Evolutionary conservation across 2,888 invertebrate species (phyloP).

Genomic region (Stenurella melanura): DNA sequence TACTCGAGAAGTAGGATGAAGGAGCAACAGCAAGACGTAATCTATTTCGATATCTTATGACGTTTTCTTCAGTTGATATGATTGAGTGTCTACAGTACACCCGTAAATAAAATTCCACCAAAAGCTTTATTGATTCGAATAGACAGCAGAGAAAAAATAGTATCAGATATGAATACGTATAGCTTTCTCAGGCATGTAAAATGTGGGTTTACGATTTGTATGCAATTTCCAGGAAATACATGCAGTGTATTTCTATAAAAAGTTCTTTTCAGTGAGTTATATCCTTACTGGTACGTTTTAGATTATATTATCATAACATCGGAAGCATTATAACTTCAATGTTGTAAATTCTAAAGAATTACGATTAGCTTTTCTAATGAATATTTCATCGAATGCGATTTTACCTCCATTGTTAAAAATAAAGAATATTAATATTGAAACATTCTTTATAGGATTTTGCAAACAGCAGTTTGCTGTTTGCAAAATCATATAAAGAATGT

Average conservation of each 20-base stretch:
- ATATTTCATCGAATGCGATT: too few relatives aligned
- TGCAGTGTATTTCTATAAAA: background rate
- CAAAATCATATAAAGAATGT: too few relatives aligned
- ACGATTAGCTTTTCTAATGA: too few relatives aligned
- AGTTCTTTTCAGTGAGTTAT: background rate
- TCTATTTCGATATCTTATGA: constrained; percentile 57
- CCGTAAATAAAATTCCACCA: constrained; percentile 54
- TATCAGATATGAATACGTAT: constrained; percentile 1
- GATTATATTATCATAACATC: background rate
- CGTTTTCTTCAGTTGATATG: constrained; percentile 55
- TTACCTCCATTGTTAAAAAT: too few relatives aligned
- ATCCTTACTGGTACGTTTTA: background rate
- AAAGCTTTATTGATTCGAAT: constrained; percentile 52
- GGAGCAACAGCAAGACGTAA: constrained; percentile 52
- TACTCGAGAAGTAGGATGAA: constrained; percentile 32
- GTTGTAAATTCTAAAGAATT: too few relatives aligned
- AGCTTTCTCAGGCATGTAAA: constrained; percentile 11
- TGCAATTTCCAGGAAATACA: constrained; percentile 7
- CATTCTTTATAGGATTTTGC: too few relatives aligned
- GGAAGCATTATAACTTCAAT: too few relatives aligned
- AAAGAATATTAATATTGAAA: too few relatives aligned
- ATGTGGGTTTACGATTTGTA: constrained; percentile 14
- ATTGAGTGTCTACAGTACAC: constrained; percentile 53
- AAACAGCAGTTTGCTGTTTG: too few relatives aligned
- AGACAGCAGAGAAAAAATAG: constrained; percentile 29